Evolutionary conservation across 2,888 invertebrate genomes (phyloP).

Genomic region (Hyalella azteca): DNA sequence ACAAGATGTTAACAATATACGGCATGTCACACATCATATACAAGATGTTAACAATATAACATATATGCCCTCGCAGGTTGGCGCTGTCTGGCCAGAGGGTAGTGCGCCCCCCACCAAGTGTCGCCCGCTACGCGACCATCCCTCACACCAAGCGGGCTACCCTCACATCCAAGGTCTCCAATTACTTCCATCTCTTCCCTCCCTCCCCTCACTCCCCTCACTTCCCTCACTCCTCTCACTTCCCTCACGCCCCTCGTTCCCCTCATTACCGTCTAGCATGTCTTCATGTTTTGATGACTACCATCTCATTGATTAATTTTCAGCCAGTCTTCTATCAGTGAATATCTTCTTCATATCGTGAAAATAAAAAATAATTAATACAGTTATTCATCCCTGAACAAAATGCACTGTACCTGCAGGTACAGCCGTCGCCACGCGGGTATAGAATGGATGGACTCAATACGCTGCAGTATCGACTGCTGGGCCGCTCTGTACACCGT

Average conservation of each 20-base stretch:
- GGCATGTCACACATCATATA: too few relatives aligned
- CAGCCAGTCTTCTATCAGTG: too few relatives aligned
- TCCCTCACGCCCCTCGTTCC: too few relatives aligned
- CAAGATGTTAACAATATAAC: too few relatives aligned
- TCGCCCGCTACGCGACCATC: constrained; percentile 69
- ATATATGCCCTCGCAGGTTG: constrained; percentile 61
- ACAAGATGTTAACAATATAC: too few relatives aligned
- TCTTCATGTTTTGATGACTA: background rate
- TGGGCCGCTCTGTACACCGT: constrained; percentile 60
- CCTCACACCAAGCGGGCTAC: constrained; percentile 63
- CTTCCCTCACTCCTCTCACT: too few relatives aligned
- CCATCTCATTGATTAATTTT: background rate
- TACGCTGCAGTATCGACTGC: constrained; percentile 64
- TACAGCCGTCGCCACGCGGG: constrained; percentile 61
- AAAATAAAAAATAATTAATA: background rate
- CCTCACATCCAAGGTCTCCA: constrained; percentile 50
- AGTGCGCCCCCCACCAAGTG: constrained; percentile 65
- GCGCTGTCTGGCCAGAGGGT: constrained; percentile 63
- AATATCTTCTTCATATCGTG: background rate
- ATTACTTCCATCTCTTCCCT: too few relatives aligned
- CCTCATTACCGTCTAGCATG: too few relatives aligned
- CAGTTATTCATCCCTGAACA: too few relatives aligned
- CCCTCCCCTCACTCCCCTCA: too few relatives aligned
- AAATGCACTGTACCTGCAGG: too few relatives aligned
- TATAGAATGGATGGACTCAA: constrained; percentile 64